A percentile compares a stretch with the other conserved stretches of the same genome.
Evolutionary conservation across 2,113 vertebrate species (phyloP).

Genomic region (Labeo rohita): DNA sequence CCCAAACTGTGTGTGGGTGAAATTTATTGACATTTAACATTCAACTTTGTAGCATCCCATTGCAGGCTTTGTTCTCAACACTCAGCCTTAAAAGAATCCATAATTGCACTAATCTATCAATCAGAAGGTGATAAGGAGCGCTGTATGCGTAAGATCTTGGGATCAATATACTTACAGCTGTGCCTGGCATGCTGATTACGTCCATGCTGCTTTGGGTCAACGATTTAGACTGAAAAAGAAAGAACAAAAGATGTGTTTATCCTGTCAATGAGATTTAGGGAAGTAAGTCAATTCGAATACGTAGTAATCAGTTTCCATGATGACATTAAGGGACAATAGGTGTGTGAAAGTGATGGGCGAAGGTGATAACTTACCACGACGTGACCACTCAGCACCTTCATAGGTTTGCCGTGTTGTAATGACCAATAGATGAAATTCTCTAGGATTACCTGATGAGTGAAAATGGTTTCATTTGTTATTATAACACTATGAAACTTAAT

Average conservation of each 20-base stretch:
- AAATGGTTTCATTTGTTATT: background rate
- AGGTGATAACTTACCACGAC: slow-evolving; percentile 59
- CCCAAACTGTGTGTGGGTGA: background rate
- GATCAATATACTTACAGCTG: slow-evolving; percentile 75
- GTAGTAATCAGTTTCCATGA: slow-evolving; percentile 52
- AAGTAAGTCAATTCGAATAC: slow-evolving; percentile 40
- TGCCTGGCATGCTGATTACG: slow-evolving; percentile 69
- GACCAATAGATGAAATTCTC: slow-evolving; percentile 32
- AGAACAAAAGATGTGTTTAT: slow-evolving; percentile 47
- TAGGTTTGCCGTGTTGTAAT: slow-evolving; percentile 46
- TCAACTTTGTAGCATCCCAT: background rate
- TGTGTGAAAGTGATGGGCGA: slow-evolving; percentile 10
- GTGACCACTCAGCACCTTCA: slow-evolving; percentile 64
- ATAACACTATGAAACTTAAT: background rate
- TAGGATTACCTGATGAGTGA: slow-evolving; percentile 24
- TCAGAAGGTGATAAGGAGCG: slow-evolving; percentile 6
- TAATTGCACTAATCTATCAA: slow-evolving; percentile 35
- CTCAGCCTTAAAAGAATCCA: background rate
- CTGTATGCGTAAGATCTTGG: slow-evolving; percentile 40
- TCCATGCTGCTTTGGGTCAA: slow-evolving; percentile 80
- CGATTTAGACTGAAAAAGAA: slow-evolving; percentile 72
- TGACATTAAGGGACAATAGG: slow-evolving; percentile 52
- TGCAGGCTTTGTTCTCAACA: background rate
- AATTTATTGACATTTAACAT: background rate
- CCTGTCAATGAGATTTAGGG: slow-evolving; percentile 42